A percentile compares a stretch with the other conserved stretches of the same genome.
These are phyloP conservation scores for Lampris incognitus DNA, from an alignment of 2,113 vertebrate genomes.

Conservation along the genomic window DNA sequence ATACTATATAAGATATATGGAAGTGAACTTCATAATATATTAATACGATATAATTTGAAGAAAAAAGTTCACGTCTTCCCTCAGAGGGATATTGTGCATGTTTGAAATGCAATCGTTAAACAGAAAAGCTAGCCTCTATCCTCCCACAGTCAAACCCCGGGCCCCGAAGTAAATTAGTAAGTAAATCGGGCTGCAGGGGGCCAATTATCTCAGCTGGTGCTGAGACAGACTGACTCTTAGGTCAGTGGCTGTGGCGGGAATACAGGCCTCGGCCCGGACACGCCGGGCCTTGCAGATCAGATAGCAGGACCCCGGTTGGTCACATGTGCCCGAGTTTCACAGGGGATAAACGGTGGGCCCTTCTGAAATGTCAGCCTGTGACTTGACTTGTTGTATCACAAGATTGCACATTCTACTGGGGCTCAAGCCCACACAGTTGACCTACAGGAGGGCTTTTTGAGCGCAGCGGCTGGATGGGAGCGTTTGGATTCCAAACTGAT, in stretches of 20 bases:
- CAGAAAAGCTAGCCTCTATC: too few species aligned
- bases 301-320: constrained; percentile 21
- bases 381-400: background rate
- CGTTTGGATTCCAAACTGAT: too few species aligned
- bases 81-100: too few species aligned
- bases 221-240: too few species aligned
- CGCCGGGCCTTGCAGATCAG: background rate
- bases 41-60: background rate
- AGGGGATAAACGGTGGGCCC: background rate
- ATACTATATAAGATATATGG: too few species aligned
- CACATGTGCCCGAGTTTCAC: constrained; percentile 31
- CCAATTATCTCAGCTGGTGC: too few species aligned
- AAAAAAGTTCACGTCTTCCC: background rate
- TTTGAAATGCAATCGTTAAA: too few species aligned
- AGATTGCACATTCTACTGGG: constrained; percentile 28
- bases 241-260: too few species aligned
- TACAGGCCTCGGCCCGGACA: constrained; percentile 18
- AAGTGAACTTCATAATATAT: background rate
- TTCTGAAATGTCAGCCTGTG: background rate
- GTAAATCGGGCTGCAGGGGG: too few species aligned
- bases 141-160: too few species aligned
- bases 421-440: background rate
- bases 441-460: background rate
- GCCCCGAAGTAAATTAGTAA: too few species aligned
- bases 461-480: too few species aligned